phyloP scores from a whole-genome alignment of 2,797 vertebrate genomes.

The Craterocephalus amniculus region DNA sequence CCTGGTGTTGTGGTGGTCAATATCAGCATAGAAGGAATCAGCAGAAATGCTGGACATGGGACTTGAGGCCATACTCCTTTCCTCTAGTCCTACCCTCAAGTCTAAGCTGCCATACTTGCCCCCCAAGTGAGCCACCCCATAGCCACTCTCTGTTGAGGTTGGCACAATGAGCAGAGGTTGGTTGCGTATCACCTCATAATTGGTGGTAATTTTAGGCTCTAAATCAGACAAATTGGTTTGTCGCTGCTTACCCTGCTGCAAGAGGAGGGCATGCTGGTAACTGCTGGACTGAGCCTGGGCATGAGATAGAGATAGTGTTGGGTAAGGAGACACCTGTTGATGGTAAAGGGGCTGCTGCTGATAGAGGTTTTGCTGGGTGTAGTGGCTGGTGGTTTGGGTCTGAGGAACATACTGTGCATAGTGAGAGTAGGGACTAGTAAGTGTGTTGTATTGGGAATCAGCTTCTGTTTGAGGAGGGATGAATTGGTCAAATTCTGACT shows the following conservation, averaged over 20 bases:
- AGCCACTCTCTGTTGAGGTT: conserved; percentile 90
- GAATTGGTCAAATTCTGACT: conserved; percentile 95
- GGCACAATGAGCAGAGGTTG: conserved; percentile 97
- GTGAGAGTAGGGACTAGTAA: conserved; percentile 93
- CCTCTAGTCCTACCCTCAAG: conserved; percentile 93
- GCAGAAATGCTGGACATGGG: conserved; percentile 98
- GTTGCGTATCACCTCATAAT: conserved; percentile 96
- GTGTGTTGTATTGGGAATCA: conserved; percentile 92
- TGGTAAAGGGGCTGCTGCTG: conserved; percentile 93
- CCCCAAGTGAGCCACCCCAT: conserved; percentile 89
- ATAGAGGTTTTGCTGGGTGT: conserved; percentile 91
- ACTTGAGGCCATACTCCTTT: conserved; percentile 95
- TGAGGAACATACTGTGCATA: conserved; percentile 93
- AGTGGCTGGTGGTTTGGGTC: conserved; percentile 93
- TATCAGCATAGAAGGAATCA: conserved; percentile 97
- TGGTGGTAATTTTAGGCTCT: conserved; percentile 94
- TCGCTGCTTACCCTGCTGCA: conserved; percentile 92
- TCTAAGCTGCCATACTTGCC: conserved; percentile 94
- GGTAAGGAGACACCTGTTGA: conserved; percentile 93
- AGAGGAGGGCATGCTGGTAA: conserved; percentile 91
- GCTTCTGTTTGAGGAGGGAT: conserved; percentile 95
- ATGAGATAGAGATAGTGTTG: conserved; percentile 88
- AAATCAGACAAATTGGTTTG: conserved; percentile 90
- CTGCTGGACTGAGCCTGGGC: conserved; percentile 87
- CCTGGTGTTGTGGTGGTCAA: conserved; percentile 92